Evolutionary conservation across 2,113 vertebrate genomes (phyloP), one percentile per base, ranked within the genome.

Genomic region (Prochilodus magdalenae): DNA sequence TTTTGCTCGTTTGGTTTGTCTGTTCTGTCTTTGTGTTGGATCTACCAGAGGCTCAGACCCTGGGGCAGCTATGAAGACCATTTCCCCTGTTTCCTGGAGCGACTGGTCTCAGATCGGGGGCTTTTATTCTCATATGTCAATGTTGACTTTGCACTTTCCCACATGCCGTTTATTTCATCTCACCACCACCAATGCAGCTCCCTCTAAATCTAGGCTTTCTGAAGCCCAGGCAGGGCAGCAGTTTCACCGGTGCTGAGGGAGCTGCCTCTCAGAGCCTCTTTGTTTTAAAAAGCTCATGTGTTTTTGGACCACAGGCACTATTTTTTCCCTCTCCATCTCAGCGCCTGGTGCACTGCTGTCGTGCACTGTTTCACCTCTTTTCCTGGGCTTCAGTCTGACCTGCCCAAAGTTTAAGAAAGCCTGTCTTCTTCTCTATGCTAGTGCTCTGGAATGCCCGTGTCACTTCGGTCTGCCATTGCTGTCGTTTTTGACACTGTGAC

Each of bases 1-100:
- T 91, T 81, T 75, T 74, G 76, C 73, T 85, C 83, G 18, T 82
- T 81, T 78, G 67, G 36, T 78, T 72, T 75, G 87, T 93, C 86
- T 90, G 77, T 93, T 92, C 78, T 90, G 86, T 94, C 88, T 73
- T 90, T 91, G 90, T 89, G 91, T 92, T 88, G 94, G 94, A 96
- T 96, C 95, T 96, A 93, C 94, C 95, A 94, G 96, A 96, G 94
- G 94, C 95, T 96, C 86, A 88, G 78, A 95, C 77, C 65, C 82
- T 92, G 90, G 92, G 92, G 93, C 91, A 94, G 94, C 91, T 94
- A 92, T 88, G 83, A 92, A 88, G 82, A 86, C 80, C 73, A 89
- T 85, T 88, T 86, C 84, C 87, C 84, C 87, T 77, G 8, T 60
- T 60, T 60, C 67, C 26, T 79, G 83, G 86, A 70, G 77, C 77